Evolutionary conservation across 2,797 vertebrate species (phyloP).

Genomic region (Notolabrus celidotus): DNA sequence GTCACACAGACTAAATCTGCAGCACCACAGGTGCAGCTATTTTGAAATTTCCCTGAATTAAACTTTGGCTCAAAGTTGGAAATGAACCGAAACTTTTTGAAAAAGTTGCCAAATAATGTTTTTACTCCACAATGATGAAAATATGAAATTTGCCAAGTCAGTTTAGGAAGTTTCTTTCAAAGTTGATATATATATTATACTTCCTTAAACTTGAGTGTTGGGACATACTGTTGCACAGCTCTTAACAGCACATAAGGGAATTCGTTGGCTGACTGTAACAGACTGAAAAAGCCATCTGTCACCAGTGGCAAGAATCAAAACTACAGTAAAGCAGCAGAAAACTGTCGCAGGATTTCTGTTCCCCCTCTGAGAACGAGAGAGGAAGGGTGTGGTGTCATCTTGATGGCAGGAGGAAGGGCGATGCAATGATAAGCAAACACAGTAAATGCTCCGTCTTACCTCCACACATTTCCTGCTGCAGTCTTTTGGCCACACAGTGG

Average conservation of each 20-base stretch:
- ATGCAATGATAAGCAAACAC: slow-evolving; percentile 37
- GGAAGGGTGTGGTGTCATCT: slow-evolving; percentile 62
- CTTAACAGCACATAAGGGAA: background rate
- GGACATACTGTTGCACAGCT: background rate
- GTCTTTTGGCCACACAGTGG: background rate
- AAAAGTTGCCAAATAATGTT: background rate
- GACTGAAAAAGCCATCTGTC: background rate
- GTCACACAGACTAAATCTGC: no score
- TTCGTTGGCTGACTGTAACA: background rate
- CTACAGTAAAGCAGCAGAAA: background rate
- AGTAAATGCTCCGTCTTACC: background rate
- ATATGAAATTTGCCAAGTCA: background rate
- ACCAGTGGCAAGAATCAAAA: background rate
- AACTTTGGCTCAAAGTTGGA: background rate
- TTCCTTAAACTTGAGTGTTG: background rate
- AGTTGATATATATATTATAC: background rate
- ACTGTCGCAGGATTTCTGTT: background rate
- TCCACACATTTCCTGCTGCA: slow-evolving; percentile 33
- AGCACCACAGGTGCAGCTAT: background rate
- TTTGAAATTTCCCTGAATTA: background rate
- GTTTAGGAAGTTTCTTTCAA: background rate
- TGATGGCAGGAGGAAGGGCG: slow-evolving; percentile 35
- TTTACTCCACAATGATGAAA: background rate
- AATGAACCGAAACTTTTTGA: background rate
- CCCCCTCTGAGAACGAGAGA: background rate